Evolutionary conservation across 2,113 vertebrate species (phyloP), one percentile per base, ranked within the genome.

Genomic region (Tursiops truncatus): DNA sequence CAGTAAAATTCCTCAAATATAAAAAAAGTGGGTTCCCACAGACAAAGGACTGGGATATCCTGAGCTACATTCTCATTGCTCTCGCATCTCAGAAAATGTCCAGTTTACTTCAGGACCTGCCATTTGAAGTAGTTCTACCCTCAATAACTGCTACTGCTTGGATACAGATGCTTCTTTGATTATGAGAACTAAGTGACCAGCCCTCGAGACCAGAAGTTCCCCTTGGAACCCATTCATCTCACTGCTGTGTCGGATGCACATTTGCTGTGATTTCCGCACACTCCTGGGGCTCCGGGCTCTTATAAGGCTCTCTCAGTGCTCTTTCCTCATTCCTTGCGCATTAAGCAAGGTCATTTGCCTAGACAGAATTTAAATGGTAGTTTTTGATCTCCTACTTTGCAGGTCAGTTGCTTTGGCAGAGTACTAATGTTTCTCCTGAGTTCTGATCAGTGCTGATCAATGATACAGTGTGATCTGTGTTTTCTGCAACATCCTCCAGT

Each of bases 381-480:
- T 95, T 97, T 95, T 85, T 95, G 76, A 95, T 88, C 65, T 97
- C 87, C 41, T 88, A 6, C 41, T 95, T 91, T 65, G 50, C 18
- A 95, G 82, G 93, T 87, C 93, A 94, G 26, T 94, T 94, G 93
- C 70, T 95, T 89, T 97, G 79, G 50, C 82, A 96, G 50, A 60
- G 53, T 6, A 62, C 25, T 96, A 41, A 82, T 33, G 36, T 92
- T 96, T 82, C 41, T 84, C 65, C 86, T 60, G 25, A 93, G 71
- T 73, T 73, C 31, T 82, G 85, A 96, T 93, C 58, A 89, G 71
- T 73, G 79, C n/a, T 82, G 85, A 96, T 93, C 58, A 89, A 53
- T 53, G 53, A 53, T 53, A 53, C 15, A 17, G 53, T 53, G 76
- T 89, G 96, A 95, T 74, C 71, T 88, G 6, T 84, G 36, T 93